Base-by-base conservation (phyloP, 1,140 invertebrate species). In the Listronotus bonariensis region DNA sequence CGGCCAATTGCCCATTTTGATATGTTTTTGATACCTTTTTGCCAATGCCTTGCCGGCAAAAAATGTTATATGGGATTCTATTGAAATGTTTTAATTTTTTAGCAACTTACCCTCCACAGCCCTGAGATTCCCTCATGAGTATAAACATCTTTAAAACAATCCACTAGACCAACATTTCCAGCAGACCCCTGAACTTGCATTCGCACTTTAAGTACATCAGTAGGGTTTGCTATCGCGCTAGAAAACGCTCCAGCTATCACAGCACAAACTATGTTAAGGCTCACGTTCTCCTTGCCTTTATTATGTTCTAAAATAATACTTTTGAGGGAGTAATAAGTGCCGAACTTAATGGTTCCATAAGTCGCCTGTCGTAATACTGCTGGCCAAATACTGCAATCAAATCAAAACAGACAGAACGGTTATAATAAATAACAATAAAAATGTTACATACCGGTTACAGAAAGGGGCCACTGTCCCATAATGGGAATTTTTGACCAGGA, bases 341-440 rank as follows among this genome's bases (percentile, higher is more conserved):
- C 96, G 79, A 97, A 97, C 80, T 98, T 98, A 67, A 97, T 94
- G 18, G 95, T 97, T 69, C 96, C 95, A 83, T 98, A 98, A 42
- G 93, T 95, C 14, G 94, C 92, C 81, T 97, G 95, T 20, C 95
- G 83, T 43, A 98, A 80, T 53, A 97, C 87, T 45, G 95, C 95
- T 57, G 95, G 94, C 82, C 88, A 89, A 75, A 97, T 93, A 66
- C 95, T 97, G 79, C 40, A 81, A 78, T 36, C n/a, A 43, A 18
- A 17, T 53, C 15, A 54, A 64, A 64, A 64, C 53, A 64, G 45
- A 52, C 43, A 49, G 34, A 3, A 46, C 18, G 8, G 51, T 62
- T 62, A 53, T 60, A 60, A 51, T 51, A 53, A 60, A 51, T 51
- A 53, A 62, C 12, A n/a, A 18, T 26, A 34, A 31, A 54, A 4